Evolutionary conservation across 2,797 vertebrate species (phyloP), one percentile per base, ranked within the genome.

Genomic region (Rousettus madagascariensis): DNA sequence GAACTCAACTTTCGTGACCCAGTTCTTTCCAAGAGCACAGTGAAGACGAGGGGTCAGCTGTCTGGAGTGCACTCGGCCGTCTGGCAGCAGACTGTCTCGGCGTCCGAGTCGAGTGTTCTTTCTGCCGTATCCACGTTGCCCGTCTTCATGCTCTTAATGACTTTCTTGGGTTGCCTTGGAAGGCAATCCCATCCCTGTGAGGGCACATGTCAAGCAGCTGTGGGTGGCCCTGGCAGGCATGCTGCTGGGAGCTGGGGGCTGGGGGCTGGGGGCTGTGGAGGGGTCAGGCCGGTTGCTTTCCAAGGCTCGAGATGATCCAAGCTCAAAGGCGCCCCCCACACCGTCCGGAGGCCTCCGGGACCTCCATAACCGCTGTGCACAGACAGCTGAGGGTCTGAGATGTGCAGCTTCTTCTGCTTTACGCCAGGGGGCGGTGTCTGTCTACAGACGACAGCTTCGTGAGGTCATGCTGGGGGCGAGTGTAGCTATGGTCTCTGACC

Each of bases 381-480:
- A 57, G 36, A 88, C 91, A 94, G 28, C 5, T 3, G 12, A 49
- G 20, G n/a, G 55, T 15, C 33, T 24, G 33, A 84, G n/a, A 94
- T 28, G n/a, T 66, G 61, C 74, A 74, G 41, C 59, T 55, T 59
- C 59, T 77, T 10, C 36, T 41, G 5, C 38, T 17, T 66, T 74
- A 66, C 83, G 26, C 84, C 61, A 84, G 79, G 66, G 91, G 86
- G 89, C 92, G 91, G 86, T 77, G 24, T 88, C 82, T 86, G 72
- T 57, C 72, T 68, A 65, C 1, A 26, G 55, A 90, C 89, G 59
- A 17, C 13, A 61, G 66, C 28, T 90, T 82, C 38, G 63, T 12
- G 46, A 36, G n/a, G 38, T 0, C 49, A 11, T 10, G 7, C 11
- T 17, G 38, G 30, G 46, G n/a, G 46, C 17, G 71, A 75, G 43